Evolutionary conservation across 2,113 vertebrate genomes (phyloP).

Genomic region (Myrmecophaga tridactyla): DNA sequence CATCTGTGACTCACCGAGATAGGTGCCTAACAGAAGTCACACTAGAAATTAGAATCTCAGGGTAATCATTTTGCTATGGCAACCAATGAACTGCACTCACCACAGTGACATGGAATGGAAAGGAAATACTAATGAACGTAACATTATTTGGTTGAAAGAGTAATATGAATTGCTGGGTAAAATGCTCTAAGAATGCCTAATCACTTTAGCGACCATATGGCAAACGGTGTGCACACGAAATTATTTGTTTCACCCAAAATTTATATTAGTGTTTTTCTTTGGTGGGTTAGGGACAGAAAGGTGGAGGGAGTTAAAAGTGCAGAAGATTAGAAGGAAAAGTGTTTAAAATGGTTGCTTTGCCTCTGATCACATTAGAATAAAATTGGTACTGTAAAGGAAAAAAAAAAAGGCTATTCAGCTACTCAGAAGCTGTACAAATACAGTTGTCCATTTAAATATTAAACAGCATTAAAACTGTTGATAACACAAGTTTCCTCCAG

Average conservation of each 20-base stretch:
- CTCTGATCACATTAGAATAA: not conserved
- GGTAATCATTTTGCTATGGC: conserved; percentile 78
- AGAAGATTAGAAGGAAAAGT: not conserved
- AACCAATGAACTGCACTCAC: conserved; percentile 74
- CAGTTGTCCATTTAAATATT: not conserved
- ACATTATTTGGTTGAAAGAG: conserved; percentile 66
- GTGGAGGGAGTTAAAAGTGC: not conserved
- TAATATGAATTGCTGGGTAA: conserved; percentile 57
- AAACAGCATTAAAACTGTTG: not conserved
- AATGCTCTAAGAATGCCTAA: conserved; percentile 51
- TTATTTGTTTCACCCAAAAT: conserved; percentile 15
- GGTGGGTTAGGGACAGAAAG: not conserved
- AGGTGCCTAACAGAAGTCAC: conserved; percentile 61
- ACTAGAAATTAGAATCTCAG: conserved; percentile 54
- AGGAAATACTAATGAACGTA: conserved; percentile 70
- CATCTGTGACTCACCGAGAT: conserved; percentile 61
- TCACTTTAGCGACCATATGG: conserved; percentile 49
- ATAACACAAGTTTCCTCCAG: not conserved
- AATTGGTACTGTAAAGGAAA: not conserved
- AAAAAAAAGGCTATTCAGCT: not conserved
- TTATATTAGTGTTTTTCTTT: not conserved
- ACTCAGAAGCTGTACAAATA: not conserved
- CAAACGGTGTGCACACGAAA: conserved; percentile 49
- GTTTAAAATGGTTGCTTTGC: not conserved
- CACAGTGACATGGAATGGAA: conserved; percentile 67